These are phyloP conservation scores for Corythucha ciliata DNA, from an alignment of 2,888 invertebrate genomes.

Conservation along the genomic window DNA sequence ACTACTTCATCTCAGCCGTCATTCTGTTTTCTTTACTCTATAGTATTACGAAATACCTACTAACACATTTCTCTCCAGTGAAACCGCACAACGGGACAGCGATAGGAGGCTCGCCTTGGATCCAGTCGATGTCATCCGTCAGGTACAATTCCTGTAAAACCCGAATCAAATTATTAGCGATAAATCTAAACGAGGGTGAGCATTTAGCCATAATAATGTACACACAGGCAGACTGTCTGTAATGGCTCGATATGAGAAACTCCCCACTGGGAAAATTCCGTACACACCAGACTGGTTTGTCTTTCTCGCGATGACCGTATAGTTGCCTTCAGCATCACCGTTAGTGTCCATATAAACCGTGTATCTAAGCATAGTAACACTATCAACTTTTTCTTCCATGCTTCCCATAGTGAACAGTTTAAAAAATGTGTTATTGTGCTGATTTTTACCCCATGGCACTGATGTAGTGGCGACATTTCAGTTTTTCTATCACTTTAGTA, in stretches of 20 bases:
- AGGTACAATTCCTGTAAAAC: constrained; percentile 61
- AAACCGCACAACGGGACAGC: constrained; percentile 88
- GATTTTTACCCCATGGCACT: constrained; percentile 85
- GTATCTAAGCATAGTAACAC: constrained; percentile 58
- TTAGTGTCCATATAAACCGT: constrained; percentile 86
- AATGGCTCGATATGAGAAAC: constrained; percentile 53
- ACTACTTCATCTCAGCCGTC: too few relatives aligned
- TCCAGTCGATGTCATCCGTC: constrained; percentile 65
- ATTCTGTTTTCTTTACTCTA: too few relatives aligned
- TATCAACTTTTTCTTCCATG: too few relatives aligned
- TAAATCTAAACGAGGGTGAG: not conserved
- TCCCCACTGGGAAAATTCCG: constrained; percentile 70
- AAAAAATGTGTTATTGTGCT: too few relatives aligned
- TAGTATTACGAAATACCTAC: constrained; percentile 62
- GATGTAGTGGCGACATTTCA: constrained; percentile 67
- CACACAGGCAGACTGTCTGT: constrained; percentile 66
- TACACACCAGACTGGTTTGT: constrained; percentile 45
- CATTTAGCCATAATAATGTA: not conserved
- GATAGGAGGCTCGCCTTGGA: constrained; percentile 58
- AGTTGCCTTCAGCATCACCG: constrained; percentile 90
- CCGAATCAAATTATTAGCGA: too few relatives aligned
- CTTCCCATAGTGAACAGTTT: not conserved
- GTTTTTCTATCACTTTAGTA: constrained; percentile 63
- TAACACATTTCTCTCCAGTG: constrained; percentile 76
- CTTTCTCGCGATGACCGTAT: constrained; percentile 65